A percentile compares a stretch with the other conserved stretches of the same genome.
These are phyloP conservation scores for Rapana venosa DNA, from an alignment of 2,888 invertebrate species.

Conservation along the genomic window DNA sequence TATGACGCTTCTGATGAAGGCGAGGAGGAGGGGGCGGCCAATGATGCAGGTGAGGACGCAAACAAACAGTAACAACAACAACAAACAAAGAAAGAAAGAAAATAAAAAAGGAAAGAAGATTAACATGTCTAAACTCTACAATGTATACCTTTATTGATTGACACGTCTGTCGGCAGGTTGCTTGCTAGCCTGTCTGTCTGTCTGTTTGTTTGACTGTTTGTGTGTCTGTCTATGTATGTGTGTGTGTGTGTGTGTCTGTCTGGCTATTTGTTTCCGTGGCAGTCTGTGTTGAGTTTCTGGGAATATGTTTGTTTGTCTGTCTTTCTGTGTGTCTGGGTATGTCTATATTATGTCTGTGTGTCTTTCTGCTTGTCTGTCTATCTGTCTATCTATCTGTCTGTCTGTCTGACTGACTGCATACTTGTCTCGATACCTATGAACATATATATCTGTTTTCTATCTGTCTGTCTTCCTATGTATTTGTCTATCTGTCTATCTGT, in stretches of 20 bases:
- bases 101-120: too few species aligned
- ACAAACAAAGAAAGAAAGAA: too few species aligned
- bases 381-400: not conserved
- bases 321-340: not conserved
- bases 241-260: not conserved
- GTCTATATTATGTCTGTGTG: not conserved
- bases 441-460: not conserved
- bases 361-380: not conserved
- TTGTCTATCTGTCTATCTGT: not conserved
- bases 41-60: constrained; percentile 44
- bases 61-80: too few species aligned
- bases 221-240: not conserved
- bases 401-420: not conserved
- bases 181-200: not conserved
- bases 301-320: not conserved
- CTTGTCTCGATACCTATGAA: not conserved
- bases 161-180: not conserved
- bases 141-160: not conserved
- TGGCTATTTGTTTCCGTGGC: not conserved
- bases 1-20: constrained; percentile 54
- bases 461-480: not conserved
- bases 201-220: not conserved
- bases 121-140: not conserved
- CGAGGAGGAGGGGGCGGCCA: constrained; percentile 50
- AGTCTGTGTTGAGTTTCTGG: not conserved